phyloP scores from a whole-genome alignment of 2,113 vertebrate species.

The Misgurnus anguillicaudatus region DNA sequence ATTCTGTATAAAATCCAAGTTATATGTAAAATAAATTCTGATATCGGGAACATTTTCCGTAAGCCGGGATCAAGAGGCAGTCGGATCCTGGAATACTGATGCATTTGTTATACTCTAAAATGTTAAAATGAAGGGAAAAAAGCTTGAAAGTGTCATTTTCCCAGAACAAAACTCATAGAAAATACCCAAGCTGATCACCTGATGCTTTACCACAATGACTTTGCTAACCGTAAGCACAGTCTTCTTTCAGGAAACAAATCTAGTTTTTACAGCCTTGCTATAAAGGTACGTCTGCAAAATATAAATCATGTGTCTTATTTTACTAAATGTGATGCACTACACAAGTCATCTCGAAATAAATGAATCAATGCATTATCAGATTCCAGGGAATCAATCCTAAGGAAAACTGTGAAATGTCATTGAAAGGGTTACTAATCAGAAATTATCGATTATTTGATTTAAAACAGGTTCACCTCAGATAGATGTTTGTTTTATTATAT shows the following conservation, averaged over 20 bases:
- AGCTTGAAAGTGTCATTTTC: no score
- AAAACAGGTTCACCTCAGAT: background rate
- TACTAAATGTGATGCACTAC: background rate
- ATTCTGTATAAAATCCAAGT: background rate
- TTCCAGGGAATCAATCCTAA: background rate
- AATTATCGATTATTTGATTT: background rate
- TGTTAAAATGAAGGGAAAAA: background rate
- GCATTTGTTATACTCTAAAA: background rate
- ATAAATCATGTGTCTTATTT: no score
- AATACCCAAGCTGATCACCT: no score
- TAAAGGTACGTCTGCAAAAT: no score
- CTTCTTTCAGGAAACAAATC: no score
- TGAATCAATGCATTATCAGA: background rate
- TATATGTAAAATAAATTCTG: background rate
- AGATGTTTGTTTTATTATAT: background rate
- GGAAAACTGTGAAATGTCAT: background rate
- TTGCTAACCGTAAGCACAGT: no score
- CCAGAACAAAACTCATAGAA: no score
- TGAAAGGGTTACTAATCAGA: conserved; percentile 1
- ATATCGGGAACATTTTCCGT: background rate
- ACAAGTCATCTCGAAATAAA: background rate
- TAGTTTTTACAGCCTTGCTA: no score
- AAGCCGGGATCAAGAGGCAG: background rate
- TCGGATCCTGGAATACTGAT: background rate
- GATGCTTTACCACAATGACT: no score